A percentile compares a stretch with the other conserved stretches of the same genome.
phyloP scores from a whole-genome alignment of 2,113 vertebrate species.

The Hippocampus barbouri region DNA sequence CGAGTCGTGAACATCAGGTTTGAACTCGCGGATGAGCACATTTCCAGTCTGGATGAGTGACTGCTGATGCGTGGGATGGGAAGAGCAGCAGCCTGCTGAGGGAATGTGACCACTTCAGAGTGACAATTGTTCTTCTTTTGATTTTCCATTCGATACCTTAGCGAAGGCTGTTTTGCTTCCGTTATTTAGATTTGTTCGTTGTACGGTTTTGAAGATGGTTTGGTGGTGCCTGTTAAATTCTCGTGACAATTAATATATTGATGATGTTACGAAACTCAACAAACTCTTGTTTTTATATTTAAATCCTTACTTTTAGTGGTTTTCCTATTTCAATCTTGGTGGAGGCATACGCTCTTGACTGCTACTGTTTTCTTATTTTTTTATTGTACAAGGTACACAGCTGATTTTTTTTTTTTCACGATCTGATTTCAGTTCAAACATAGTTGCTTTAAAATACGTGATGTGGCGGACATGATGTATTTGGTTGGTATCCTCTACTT shows the following conservation, averaged over 20 bases:
- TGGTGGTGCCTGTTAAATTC: neutral
- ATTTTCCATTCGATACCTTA: neutral
- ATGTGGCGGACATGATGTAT: neutral
- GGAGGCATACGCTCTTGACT: neutral
- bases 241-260: neutral
- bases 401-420: neutral
- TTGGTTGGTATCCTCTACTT: neutral
- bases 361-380: neutral
- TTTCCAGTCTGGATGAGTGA: conserved; percentile 36
- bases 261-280: neutral
- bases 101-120: neutral
- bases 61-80: conserved; percentile 21
- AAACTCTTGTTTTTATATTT: neutral
- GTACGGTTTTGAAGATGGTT: neutral
- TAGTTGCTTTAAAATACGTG: neutral
- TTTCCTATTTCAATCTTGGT: neutral
- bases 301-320: neutral
- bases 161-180: neutral
- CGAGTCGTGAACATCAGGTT: conserved; percentile 51
- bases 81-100: conserved; percentile 9
- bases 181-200: neutral
- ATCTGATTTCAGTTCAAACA: neutral
- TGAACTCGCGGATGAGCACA: conserved; percentile 43
- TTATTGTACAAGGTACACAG: neutral
- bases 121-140: neutral